These are phyloP conservation scores for Acanthosepion pharaonis DNA, from an alignment of 2,888 invertebrate species.

Conservation along the genomic window DNA sequence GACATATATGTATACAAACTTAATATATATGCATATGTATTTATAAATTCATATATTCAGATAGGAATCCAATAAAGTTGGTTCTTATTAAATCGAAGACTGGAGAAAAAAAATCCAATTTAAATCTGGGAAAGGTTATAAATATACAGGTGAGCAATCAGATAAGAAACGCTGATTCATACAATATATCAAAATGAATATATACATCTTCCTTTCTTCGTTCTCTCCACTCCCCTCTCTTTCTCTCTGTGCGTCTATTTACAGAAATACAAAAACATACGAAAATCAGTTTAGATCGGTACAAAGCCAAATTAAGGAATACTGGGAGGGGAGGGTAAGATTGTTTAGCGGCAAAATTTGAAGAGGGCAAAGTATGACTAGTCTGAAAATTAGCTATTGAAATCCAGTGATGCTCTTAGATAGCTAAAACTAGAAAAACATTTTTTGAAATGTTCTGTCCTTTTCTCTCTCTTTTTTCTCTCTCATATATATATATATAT, in stretches of 20 bases:
- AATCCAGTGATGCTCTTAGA: too few relatives aligned
- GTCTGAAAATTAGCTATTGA: too few relatives aligned
- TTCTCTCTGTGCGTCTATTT: not conserved
- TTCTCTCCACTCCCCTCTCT: not conserved
- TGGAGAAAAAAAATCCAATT: conserved; percentile 33
- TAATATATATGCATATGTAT: not conserved
- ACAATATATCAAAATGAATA: not conserved
- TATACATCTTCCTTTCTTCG: not conserved
- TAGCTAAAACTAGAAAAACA: too few relatives aligned
- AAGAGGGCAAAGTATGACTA: too few relatives aligned
- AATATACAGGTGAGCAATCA: conserved; percentile 6
- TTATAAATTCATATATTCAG: not conserved
- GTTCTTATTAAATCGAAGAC: conserved; percentile 18
- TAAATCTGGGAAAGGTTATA: not conserved
- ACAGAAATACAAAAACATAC: too few relatives aligned
- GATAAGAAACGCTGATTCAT: not conserved
- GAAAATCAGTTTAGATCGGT: too few relatives aligned
- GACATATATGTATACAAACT: not conserved
- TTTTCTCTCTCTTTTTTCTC: too few relatives aligned
- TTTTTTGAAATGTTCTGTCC: too few relatives aligned
- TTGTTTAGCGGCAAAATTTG: too few relatives aligned
- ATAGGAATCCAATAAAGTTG: conserved; percentile 2
- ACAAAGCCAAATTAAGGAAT: too few relatives aligned
- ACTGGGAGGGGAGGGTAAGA: too few relatives aligned
- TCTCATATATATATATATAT: too few relatives aligned